Percentiles rank a stretch among this genome's conserved stretches.
Conservation (phyloP, 2,113 vertebrate species). For the Pseudorectes ferrugineus region DNA sequence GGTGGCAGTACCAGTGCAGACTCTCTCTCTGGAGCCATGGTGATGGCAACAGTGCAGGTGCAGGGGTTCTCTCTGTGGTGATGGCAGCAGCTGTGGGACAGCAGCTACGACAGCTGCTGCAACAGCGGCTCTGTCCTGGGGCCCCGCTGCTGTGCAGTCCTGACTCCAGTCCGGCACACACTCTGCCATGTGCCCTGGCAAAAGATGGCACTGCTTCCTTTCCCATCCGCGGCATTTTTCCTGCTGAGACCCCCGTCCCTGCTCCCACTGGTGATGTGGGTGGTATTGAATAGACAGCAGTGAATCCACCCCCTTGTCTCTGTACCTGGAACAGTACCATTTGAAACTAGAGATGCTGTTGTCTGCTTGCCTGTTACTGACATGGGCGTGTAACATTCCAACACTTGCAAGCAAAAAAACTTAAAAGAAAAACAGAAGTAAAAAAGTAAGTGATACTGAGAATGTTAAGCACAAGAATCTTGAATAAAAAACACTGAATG, state of each 20-base stretch:
- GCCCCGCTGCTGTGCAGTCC: background rate
- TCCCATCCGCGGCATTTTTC: background rate
- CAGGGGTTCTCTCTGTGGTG: no score
- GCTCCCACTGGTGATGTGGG: background rate
- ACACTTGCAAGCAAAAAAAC: background rate
- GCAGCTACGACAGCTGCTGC: background rate
- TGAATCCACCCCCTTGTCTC: background rate
- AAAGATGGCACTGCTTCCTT: background rate
- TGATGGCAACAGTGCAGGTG: background rate
- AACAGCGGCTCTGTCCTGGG: accelerated
- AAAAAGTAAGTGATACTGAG: background rate
- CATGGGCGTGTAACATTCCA: background rate
- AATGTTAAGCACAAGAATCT: background rate
- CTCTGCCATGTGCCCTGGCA: background rate
- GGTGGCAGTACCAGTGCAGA: background rate
- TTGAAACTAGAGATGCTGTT: background rate
- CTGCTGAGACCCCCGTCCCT: background rate
- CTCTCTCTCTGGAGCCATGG: background rate
- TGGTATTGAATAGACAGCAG: background rate
- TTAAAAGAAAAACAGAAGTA: background rate
- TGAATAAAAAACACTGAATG: background rate
- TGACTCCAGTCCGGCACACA: accelerated
- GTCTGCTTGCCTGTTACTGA: background rate
- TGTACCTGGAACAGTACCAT: no score
- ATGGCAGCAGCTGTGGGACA: background rate